phyloP scores from a whole-genome alignment of 1,140 invertebrate genomes.

The Paralvinella palmiformis region DNA sequence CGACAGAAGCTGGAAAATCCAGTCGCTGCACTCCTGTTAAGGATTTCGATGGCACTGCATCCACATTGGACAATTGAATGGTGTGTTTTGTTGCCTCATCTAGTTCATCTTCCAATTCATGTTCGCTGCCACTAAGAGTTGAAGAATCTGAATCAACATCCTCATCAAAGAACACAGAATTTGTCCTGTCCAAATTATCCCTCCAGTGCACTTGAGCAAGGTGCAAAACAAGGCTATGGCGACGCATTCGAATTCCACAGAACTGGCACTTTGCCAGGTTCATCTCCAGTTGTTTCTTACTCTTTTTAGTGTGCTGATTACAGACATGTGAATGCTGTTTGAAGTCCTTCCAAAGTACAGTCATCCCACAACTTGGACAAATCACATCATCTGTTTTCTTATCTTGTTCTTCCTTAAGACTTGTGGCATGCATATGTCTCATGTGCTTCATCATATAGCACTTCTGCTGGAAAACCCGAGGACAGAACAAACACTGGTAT shows the following conservation, averaged over 20 bases:
- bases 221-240: conserved; percentile 4
- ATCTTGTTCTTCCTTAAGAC: background rate
- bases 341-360: background rate
- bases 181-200: background rate
- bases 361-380: conserved; percentile 3
- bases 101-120: background rate
- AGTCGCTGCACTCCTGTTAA: no score
- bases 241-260: conserved; percentile 10
- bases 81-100: background rate
- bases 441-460: conserved; percentile 7
- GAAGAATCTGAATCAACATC: background rate
- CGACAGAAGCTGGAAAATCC: no score
- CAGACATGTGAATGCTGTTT: background rate
- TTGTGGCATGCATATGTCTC: conserved; percentile 4
- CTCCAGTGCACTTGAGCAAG: conserved; percentile 9
- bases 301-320: background rate
- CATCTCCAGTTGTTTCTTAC: background rate
- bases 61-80: no score
- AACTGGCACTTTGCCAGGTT: conserved; percentile 12
- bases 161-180: background rate
- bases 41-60: no score
- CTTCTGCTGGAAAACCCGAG: background rate
- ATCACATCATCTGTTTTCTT: background rate
- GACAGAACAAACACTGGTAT: conserved; percentile 3
- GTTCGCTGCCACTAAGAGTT: conserved; percentile 5